Conservation (phyloP, 1,140 invertebrate genomes). For the Hestina assimilis region DNA sequence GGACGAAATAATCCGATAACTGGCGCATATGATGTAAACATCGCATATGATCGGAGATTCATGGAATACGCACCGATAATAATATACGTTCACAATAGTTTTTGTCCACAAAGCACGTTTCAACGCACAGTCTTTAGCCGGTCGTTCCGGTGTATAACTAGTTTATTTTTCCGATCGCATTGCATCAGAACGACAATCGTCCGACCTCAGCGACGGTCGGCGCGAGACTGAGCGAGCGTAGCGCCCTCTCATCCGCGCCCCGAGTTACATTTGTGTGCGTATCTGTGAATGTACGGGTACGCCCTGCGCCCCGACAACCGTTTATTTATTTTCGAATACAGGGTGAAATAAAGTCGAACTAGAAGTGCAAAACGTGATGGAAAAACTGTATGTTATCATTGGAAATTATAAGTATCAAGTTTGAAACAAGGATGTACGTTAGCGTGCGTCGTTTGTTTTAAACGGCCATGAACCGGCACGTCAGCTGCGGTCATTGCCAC, state of each 20-base stretch:
- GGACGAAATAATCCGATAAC: conserved; percentile 46
- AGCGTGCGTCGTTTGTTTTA: conserved; percentile 50
- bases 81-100: conserved; percentile 55
- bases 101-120: conserved; percentile 63
- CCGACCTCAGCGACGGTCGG: conserved; percentile 47
- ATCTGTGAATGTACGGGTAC: conserved; percentile 46
- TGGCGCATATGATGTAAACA: conserved; percentile 62
- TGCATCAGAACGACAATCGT: conserved; percentile 36
- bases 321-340: conserved; percentile 72
- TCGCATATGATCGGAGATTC: conserved; percentile 33
- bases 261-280: conserved; percentile 48
- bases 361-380: conserved; percentile 40
- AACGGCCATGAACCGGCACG: conserved; percentile 69
- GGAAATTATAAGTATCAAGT: conserved; percentile 24
- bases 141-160: conserved; percentile 66
- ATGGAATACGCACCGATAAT: conserved; percentile 63
- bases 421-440: conserved; percentile 34
- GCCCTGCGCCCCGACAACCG: conserved; percentile 54
- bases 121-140: conserved; percentile 45
- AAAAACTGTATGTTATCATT: conserved; percentile 31
- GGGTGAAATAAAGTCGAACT: conserved; percentile 37
- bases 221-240: conserved; percentile 67
- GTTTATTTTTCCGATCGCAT: conserved; percentile 66
- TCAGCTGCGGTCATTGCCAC: conserved; percentile 69
- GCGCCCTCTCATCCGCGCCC: conserved; percentile 56